phyloP scores from a whole-genome alignment of 1,140 invertebrate genomes.

The Gryllus bimaculatus region DNA sequence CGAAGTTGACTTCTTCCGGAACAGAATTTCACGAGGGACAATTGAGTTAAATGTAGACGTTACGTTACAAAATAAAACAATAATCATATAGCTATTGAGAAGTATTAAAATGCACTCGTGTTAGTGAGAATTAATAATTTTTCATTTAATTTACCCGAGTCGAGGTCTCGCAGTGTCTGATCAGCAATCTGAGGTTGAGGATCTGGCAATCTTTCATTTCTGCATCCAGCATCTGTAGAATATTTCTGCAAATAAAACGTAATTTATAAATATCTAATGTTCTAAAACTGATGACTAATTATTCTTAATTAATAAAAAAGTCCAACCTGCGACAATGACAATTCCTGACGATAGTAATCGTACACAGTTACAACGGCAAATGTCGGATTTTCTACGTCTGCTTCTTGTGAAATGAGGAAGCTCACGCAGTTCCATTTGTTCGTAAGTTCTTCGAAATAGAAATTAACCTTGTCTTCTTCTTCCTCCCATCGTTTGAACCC shows the following conservation, averaged over 20 bases:
- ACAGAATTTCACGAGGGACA: no score
- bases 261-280: neutral
- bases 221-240: slow-evolving; percentile 13
- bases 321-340: slow-evolving; percentile 21
- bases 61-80: no score
- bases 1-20: no score
- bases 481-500: slow-evolving; percentile 36
- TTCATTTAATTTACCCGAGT: neutral
- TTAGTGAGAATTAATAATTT: no score
- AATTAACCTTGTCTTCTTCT: slow-evolving; percentile 31
- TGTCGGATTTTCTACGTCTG: slow-evolving; percentile 38
- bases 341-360: slow-evolving; percentile 59
- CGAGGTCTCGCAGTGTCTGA: no score
- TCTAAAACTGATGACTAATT: neutral
- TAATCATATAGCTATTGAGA: no score
- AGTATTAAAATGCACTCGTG: no score
- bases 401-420: slow-evolving; percentile 36
- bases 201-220: slow-evolving; percentile 13
- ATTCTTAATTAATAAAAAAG: neutral
- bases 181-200: slow-evolving; percentile 10
- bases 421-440: slow-evolving; percentile 34
- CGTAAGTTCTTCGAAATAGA: slow-evolving; percentile 39
- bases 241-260: slow-evolving; percentile 10
- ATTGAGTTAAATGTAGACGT: no score
- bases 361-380: slow-evolving; percentile 42